Conservation (phyloP, 2,113 vertebrate genomes). For the Parus major region DNA sequence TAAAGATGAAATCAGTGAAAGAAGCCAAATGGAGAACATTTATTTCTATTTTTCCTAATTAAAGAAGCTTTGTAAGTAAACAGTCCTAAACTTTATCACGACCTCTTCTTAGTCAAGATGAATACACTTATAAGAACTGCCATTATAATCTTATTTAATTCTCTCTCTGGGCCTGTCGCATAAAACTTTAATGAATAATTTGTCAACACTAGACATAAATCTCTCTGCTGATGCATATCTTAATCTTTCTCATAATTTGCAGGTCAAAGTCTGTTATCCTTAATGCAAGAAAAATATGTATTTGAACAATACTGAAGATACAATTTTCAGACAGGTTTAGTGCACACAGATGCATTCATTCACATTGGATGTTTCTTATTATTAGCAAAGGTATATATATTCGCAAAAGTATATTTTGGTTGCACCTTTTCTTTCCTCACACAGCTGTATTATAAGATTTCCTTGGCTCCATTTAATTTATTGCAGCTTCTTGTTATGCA, state of each 20-base stretch:
- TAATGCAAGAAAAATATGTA: slow-evolving; percentile 40
- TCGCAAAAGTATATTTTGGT: slow-evolving; percentile 56
- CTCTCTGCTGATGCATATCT: slow-evolving; percentile 55
- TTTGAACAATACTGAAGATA: slow-evolving; percentile 52
- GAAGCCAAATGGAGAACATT: slow-evolving; percentile 14
- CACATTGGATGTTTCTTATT: slow-evolving; percentile 34
- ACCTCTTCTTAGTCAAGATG: slow-evolving; percentile 57
- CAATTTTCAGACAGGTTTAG: slow-evolving; percentile 48
- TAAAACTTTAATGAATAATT: slow-evolving; percentile 67
- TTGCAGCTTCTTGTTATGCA: slow-evolving; percentile 60
- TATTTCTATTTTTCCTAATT: slow-evolving; percentile 36
- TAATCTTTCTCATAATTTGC: slow-evolving; percentile 65
- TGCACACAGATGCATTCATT: slow-evolving; percentile 28
- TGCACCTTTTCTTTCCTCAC: slow-evolving; percentile 42
- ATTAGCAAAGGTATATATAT: slow-evolving; percentile 50
- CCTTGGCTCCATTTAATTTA: slow-evolving; percentile 52
- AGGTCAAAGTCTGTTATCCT: slow-evolving; percentile 56
- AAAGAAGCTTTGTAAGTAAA: slow-evolving; percentile 30
- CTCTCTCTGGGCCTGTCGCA: slow-evolving; percentile 33
- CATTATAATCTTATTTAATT: slow-evolving; percentile 58
- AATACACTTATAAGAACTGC: slow-evolving; percentile 47
- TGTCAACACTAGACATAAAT: slow-evolving; percentile 68
- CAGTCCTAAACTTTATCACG: slow-evolving; percentile 22
- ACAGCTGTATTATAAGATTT: slow-evolving; percentile 49
- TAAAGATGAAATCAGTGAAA: slow-evolving; percentile 41